phyloP scores from a whole-genome alignment of 2,113 vertebrate species.

The Toxostoma redivivum region DNA sequence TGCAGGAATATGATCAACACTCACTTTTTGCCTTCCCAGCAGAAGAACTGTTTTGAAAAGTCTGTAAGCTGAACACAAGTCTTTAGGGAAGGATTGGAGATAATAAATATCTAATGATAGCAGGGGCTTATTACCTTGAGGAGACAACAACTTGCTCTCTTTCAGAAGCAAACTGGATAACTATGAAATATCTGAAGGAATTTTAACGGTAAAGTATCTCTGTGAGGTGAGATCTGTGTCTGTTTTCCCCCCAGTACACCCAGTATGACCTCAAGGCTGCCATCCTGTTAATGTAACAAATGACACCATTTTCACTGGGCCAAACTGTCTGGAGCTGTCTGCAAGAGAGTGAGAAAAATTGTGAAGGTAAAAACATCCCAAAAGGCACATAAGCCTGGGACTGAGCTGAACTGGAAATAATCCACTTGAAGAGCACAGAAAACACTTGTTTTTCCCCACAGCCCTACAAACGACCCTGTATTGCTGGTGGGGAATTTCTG shows the following conservation, averaged over 20 bases:
- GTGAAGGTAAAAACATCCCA: not conserved
- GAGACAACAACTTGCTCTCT: not conserved
- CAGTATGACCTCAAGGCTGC: not conserved
- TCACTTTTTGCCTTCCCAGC: not conserved
- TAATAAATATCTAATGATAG: slow-evolving; percentile 6
- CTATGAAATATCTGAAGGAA: not conserved
- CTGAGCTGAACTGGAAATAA: not conserved
- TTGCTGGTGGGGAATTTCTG: fast-evolving
- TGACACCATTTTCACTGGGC: not conserved
- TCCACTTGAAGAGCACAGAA: not conserved
- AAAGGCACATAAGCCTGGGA: not conserved
- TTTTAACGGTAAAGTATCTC: not conserved
- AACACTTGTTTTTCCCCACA: not conserved
- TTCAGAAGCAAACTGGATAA: not conserved
- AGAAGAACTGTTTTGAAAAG: not conserved
- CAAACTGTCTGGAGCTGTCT: not conserved
- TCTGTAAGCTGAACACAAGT: not conserved
- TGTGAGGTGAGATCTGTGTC: not conserved
- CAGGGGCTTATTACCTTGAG: not conserved
- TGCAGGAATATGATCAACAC: not conserved
- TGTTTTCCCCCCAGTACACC: not conserved
- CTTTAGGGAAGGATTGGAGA: not conserved
- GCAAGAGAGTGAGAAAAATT: not conserved
- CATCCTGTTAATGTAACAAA: not conserved
- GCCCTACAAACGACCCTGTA: fast-evolving